phyloP scores from a whole-genome alignment of 2,888 invertebrate species.

The Dioctria rufipes region DNA sequence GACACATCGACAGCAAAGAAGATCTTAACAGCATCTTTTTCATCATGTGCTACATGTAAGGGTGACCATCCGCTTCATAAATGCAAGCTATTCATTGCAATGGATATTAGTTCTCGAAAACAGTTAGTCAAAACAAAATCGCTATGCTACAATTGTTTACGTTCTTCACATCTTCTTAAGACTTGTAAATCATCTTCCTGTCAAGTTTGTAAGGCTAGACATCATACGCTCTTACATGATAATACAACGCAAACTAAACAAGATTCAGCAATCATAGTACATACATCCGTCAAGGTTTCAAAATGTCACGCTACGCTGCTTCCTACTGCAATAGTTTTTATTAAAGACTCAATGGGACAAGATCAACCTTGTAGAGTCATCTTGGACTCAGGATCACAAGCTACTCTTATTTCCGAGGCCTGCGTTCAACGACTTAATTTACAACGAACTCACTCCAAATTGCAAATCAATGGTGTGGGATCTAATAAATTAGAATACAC shows the following conservation, averaged over 20 bases:
- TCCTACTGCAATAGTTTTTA: background rate
- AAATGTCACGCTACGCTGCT: background rate
- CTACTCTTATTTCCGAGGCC: background rate
- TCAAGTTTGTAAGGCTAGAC: no score
- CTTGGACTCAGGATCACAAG: background rate
- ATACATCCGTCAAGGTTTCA: no score
- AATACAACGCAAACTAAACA: no score
- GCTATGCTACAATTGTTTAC: background rate
- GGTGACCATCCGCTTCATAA: background rate
- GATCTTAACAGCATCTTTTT: background rate
- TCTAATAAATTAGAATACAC: background rate
- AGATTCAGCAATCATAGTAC: no score
- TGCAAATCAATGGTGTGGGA: background rate
- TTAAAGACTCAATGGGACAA: background rate
- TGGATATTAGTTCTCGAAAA: background rate
- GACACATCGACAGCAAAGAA: background rate
- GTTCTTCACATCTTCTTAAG: background rate
- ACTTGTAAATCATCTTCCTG: no score
- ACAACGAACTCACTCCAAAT: background rate
- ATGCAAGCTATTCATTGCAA: background rate
- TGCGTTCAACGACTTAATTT: background rate
- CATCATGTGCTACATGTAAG: background rate
- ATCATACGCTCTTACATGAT: no score
- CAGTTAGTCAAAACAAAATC: background rate
- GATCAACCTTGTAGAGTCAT: background rate